Conservation (phyloP, 2,113 vertebrate species). For the Catharus fuscescens region DNA sequence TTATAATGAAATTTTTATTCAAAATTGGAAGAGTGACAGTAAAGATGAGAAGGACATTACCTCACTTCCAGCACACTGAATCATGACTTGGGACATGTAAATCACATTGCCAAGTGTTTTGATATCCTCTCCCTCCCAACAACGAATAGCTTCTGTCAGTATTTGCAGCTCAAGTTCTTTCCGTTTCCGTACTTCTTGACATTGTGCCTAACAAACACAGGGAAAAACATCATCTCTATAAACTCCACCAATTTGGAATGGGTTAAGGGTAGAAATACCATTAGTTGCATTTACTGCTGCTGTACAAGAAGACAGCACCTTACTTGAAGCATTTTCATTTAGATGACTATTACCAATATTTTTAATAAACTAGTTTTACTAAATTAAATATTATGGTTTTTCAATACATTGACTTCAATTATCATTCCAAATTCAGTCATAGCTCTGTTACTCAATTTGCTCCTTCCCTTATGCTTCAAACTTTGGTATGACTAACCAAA, state of each 20-base stretch:
- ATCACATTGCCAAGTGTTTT: slow-evolving; percentile 91
- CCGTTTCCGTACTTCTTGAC: slow-evolving; percentile 94
- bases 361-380: background rate
- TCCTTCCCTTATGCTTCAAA: background rate
- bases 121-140: slow-evolving; percentile 97
- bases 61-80: slow-evolving; percentile 89
- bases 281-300: background rate
- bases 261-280: background rate
- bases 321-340: background rate
- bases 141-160: slow-evolving; percentile 90
- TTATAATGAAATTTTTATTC: background rate
- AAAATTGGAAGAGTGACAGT: background rate
- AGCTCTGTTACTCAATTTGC: background rate
- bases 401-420: background rate
- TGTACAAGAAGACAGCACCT: background rate
- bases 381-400: background rate
- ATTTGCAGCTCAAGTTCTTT: slow-evolving; percentile 97
- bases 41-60: slow-evolving; percentile 66
- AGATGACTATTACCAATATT: background rate
- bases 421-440: background rate
- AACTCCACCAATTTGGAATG: background rate
- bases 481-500: background rate
- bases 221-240: background rate
- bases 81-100: slow-evolving; percentile 95
- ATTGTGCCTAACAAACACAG: slow-evolving; percentile 81